A percentile compares a stretch with the other conserved stretches of the same genome.
phyloP scores from a whole-genome alignment of 2,888 invertebrate species.

The Leptogaster cylindrica region DNA sequence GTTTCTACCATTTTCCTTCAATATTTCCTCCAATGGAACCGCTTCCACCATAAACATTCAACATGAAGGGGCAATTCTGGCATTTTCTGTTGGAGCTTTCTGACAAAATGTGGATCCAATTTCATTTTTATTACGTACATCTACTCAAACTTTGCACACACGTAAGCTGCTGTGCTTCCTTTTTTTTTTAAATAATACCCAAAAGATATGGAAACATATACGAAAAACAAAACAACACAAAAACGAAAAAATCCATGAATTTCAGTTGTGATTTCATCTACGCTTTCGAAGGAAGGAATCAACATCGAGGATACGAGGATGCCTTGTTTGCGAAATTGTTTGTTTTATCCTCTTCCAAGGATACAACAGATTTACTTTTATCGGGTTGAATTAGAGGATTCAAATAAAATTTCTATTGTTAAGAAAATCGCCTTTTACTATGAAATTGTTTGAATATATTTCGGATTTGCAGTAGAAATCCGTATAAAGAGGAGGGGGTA shows the following conservation, averaged over 20 bases:
- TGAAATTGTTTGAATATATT: conserved; percentile 21
- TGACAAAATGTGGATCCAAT: conserved; percentile 51
- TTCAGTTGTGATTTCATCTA: conserved; percentile 45
- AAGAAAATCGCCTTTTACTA: conserved; percentile 5
- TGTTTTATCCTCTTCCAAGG: conserved; percentile 35
- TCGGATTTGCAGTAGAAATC: conserved; percentile 14
- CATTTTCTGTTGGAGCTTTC: conserved; percentile 31
- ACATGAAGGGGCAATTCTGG: conserved; percentile 41
- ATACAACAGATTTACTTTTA: conserved; percentile 37
- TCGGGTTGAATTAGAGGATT: conserved; percentile 45
- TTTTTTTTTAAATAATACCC: conserved; percentile 30
- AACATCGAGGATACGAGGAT: conserved; percentile 22
- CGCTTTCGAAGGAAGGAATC: not conserved
- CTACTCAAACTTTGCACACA: conserved; percentile 43
- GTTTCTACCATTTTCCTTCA: conserved; percentile 28
- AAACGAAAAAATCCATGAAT: conserved; percentile 46
- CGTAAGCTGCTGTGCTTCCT: conserved; percentile 17
- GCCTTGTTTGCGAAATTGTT: conserved; percentile 37
- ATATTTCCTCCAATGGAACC: conserved; percentile 39
- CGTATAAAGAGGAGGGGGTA: no score
- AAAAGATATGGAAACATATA: conserved; percentile 45
- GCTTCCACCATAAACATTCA: conserved; percentile 31
- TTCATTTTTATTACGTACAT: conserved; percentile 51
- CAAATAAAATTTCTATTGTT: conserved; percentile 30
- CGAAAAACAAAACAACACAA: no score